Percentiles rank a stretch among this genome's conserved stretches.
Conservation (phyloP, 2,113 vertebrate genomes). For the Oxyura jamaicensis region DNA sequence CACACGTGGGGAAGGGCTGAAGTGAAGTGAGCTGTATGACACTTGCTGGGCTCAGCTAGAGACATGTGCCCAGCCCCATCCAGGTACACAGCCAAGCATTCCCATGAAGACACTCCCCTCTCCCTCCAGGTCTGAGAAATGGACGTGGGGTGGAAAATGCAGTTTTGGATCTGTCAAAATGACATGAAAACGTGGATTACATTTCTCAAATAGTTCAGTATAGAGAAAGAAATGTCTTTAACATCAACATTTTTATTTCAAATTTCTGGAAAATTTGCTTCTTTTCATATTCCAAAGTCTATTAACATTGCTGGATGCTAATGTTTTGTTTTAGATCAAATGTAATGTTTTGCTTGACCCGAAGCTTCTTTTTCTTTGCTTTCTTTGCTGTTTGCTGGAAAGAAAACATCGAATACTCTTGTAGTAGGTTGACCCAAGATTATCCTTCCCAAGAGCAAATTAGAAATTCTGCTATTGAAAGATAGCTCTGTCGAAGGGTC, state of each 20-base stretch:
- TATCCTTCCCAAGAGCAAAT: not conserved
- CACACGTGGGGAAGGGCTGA: not conserved
- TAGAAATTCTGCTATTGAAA: not conserved
- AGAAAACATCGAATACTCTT: not conserved
- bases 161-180: not conserved
- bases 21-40: not conserved
- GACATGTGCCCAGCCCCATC: rapidly evolving
- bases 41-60: not conserved
- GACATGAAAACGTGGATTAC: not conserved
- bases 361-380: not conserved
- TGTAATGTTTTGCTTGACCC: not conserved
- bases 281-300: not conserved
- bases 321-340: not conserved
- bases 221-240: not conserved
- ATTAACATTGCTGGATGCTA: not conserved
- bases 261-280: not conserved
- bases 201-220: not conserved
- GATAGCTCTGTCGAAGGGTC: not conserved
- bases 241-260: not conserved
- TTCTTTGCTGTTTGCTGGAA: not conserved
- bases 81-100: not conserved
- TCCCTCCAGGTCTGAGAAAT: not conserved
- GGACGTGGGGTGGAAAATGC: not conserved
- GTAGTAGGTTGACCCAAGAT: not conserved
- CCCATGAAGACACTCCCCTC: not conserved